Evolutionary conservation across 2,113 vertebrate genomes (phyloP), one percentile per base, ranked within the genome.

Genomic region (Strix aluco): DNA sequence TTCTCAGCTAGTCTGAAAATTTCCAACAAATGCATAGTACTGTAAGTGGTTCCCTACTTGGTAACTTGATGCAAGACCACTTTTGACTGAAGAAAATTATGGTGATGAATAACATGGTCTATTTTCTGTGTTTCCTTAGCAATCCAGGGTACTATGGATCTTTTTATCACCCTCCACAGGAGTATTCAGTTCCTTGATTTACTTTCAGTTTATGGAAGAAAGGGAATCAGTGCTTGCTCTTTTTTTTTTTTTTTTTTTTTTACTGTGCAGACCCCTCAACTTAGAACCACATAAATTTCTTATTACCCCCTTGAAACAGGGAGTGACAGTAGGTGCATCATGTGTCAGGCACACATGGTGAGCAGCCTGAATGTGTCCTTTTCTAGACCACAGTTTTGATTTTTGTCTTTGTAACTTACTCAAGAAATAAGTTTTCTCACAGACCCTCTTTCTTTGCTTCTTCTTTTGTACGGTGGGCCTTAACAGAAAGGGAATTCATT

Each of bases 1-100:
- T 91, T 85, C 81, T 95, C 54, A 92, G 36, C 32, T 88, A 90
- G 22, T 42, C 80, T 82, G 81, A 92, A 92, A 80, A 83, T 80
- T 82, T 89, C 61, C 51, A 83, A 17, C 13, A 86, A 94, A 47
- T 54, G 51, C 7, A 32, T 46, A 81, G 29, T 58, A 40, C 25
- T 44, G 14, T 58, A 81, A 88, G 81, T 57, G 38, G 14, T 80
- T 89, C 55, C 34, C 42, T 90, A 38, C 36, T 73, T 78, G 38
- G 54, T 82, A 73, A 42, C 42, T 80, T 38, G 54, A 74, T 88
- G 42, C 11, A 55, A 42, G 38, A 85, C 36, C 38, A 27, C 58
- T 94, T 95, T 40, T 74, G 58, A 86, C 46, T 73, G 20, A 87
- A 90, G 57, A 94, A 91, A 75, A 87, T 80, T 61, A 70, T 70